phyloP scores from a whole-genome alignment of 2,113 vertebrate species.

The Bos taurus region DNA sequence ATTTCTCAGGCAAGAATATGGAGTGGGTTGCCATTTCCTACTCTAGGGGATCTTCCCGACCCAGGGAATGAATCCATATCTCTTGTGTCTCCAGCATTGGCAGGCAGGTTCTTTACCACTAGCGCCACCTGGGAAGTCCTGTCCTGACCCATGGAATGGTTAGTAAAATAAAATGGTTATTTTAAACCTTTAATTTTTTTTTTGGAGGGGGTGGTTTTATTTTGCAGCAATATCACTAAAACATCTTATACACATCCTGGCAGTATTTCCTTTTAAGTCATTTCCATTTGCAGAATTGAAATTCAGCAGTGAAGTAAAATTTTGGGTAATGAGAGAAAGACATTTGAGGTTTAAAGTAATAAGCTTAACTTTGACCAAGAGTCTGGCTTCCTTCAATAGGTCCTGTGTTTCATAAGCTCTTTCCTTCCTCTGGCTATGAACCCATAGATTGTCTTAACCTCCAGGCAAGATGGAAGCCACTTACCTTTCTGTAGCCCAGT shows the following conservation, averaged over 20 bases:
- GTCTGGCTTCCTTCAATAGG: neutral
- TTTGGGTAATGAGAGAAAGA: neutral
- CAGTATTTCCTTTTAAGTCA: neutral
- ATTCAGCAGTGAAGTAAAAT: neutral
- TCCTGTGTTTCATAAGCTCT: neutral
- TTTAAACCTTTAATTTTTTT: neutral
- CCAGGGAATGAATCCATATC: neutral
- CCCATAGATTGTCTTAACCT: neutral
- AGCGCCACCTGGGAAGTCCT: neutral
- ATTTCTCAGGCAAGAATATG: neutral
- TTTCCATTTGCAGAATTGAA: neutral
- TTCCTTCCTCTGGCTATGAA: neutral
- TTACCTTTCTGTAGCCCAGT: neutral
- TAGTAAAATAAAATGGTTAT: neutral
- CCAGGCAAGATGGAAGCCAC: neutral
- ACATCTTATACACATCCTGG: neutral
- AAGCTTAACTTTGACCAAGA: neutral
- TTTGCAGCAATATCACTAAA: neutral
- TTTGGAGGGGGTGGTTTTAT: neutral
- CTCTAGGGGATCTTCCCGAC: neutral
- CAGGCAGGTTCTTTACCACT: neutral
- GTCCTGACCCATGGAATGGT: neutral
- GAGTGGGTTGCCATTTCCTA: neutral
- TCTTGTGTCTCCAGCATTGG: neutral
- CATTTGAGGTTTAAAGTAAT: neutral